These are phyloP conservation scores for Phortica variegata DNA, from an alignment of 1,140 invertebrate genomes.

Conservation along the genomic window DNA sequence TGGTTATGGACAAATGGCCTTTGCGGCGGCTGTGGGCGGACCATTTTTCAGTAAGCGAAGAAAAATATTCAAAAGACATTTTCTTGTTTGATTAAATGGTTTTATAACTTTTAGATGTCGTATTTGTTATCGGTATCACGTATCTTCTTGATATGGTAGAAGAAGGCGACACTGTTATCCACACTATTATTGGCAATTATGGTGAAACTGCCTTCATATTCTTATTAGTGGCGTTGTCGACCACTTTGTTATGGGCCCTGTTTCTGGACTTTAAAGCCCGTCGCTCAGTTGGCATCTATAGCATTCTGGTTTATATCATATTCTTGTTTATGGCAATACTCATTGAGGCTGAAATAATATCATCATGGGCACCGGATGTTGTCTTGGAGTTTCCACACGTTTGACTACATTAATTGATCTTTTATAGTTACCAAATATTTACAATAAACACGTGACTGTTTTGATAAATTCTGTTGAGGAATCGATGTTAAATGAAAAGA, in stretches of 20 bases:
- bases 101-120: constrained; percentile 3
- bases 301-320: no score
- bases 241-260: constrained; percentile 12
- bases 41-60: constrained; percentile 15
- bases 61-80: no score
- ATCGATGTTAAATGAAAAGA: no score
- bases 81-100: no score
- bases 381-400: no score
- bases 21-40: constrained; percentile 15
- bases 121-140: constrained; percentile 6
- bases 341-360: no score
- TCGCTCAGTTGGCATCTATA: constrained; percentile 13
- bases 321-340: no score
- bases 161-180: background rate
- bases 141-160: background rate
- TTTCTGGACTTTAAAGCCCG: constrained; percentile 15
- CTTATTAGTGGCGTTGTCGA: background rate
- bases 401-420: no score
- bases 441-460: no score
- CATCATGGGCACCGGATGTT: no score
- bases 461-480: no score
- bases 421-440: no score
- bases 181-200: constrained; percentile 3
- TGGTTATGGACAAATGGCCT: constrained; percentile 22
- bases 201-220: constrained; percentile 13